A percentile compares a stretch with the other conserved stretches of the same genome.
These are phyloP conservation scores for Aproaerema taeniolella DNA, from an alignment of 2,888 invertebrate genomes.

Conservation along the genomic window DNA sequence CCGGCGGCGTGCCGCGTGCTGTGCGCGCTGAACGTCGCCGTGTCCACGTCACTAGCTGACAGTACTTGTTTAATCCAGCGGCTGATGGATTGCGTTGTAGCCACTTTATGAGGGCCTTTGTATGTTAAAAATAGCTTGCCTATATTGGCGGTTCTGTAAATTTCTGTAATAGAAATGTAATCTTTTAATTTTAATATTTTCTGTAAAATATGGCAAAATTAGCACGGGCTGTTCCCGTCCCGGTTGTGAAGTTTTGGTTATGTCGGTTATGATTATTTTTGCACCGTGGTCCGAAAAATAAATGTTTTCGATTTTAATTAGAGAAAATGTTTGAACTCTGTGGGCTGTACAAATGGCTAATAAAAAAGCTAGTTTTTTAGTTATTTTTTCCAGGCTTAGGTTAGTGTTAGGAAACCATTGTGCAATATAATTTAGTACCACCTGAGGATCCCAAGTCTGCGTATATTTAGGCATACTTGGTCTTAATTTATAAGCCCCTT, in stretches of 20 bases:
- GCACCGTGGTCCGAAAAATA: neutral
- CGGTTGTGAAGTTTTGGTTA: neutral
- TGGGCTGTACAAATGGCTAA: conserved; percentile 17
- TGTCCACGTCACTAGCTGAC: conserved; percentile 11
- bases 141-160: neutral
- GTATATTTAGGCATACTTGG: no score
- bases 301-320: conserved; percentile 1
- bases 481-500: no score
- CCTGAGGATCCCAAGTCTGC: no score
- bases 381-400: conserved; percentile 1
- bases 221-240: conserved; percentile 1
- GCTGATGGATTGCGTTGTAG: conserved; percentile 8
- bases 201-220: neutral
- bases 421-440: no score
- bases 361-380: conserved; percentile 22
- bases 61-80: neutral
- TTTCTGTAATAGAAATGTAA: neutral
- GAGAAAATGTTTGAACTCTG: neutral
- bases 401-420: no score
- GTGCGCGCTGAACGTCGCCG: no score
- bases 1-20: conserved; percentile 17
- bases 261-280: neutral
- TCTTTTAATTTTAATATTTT: neutral
- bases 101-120: conserved; percentile 4
- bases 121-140: conserved; percentile 5